Base-by-base conservation (phyloP, 2,113 vertebrate genomes). In the Onychostruthus taczanowskii region DNA sequence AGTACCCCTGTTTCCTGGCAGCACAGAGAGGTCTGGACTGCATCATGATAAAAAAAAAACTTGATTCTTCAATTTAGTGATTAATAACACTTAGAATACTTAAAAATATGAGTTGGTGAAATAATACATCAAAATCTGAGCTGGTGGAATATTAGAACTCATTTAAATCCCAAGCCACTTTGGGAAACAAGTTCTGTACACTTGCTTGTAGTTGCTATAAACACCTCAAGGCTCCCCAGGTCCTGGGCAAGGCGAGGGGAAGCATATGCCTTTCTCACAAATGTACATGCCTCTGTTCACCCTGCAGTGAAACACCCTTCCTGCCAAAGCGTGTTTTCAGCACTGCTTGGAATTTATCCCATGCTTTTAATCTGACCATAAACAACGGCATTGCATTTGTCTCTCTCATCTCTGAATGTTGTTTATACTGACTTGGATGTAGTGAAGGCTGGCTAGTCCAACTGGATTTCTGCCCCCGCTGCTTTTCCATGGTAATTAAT, bases 351-450 rank as follows among this genome's bases (percentile, higher is more conserved):
- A 90, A 69, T 66, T 89, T 70, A 39, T 53, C 95, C 93, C 15
- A 3, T 49, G 53, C 37, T 88, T 95, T 89, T 90, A 94, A 78
- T 64, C 70, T 62, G 50, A 39, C 66, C 23, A 26, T 92, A 93
- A 89, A 93, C 58, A 92, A 27, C 5, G 0, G 28, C 37, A 44
- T 30, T 84, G 30, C 69, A 56, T 95, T 95, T 52, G 52, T 89
- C 56, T 83, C 33, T 55, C 85, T 90, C 64, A 75, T 92, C 53
- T 90, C 61, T 78, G 56, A 78, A 19, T 28, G 43, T 46, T 94
- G 92, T 93, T 96, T 96, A 92, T 90, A 88, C n/a, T 68, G 61
- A 41, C 44, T 30, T 82, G 53, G 74, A 86, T 77, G 52, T 18
- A 70, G 75, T 8, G 5, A 16, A 85, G 24, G 4, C 22, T 83